A percentile compares a stretch with the other conserved stretches of the same genome.
Conservation (phyloP, 2,113 vertebrate species). For the Morone saxatilis region DNA sequence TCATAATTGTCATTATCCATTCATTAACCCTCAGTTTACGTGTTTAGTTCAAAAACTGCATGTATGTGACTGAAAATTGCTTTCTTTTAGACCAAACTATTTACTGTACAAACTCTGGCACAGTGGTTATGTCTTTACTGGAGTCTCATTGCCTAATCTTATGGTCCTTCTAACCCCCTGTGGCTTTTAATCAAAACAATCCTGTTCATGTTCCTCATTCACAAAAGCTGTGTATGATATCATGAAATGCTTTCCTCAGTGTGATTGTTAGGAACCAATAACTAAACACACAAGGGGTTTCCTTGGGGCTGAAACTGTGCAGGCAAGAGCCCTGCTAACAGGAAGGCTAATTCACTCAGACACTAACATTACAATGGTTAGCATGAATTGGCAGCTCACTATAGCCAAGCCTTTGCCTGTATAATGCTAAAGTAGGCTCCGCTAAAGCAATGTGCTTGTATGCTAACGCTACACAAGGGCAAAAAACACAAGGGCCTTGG, state of each 20-base stretch:
- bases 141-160: constrained; percentile 28
- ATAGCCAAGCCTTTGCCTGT: constrained; percentile 56
- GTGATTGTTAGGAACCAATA: constrained; percentile 64
- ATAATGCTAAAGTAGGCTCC: constrained; percentile 53
- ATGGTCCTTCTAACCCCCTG: constrained; percentile 27
- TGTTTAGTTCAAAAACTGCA: neutral
- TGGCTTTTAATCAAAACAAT: constrained; percentile 67
- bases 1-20: neutral
- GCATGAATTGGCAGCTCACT: constrained; percentile 59
- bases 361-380: constrained; percentile 70
- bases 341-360: constrained; percentile 74
- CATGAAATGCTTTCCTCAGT: constrained; percentile 52
- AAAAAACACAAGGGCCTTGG: constrained; percentile 54
- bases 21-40: neutral
- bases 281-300: constrained; percentile 65
- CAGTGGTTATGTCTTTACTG: constrained; percentile 28
- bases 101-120: constrained; percentile 22
- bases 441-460: constrained; percentile 27
- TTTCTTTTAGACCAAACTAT: constrained; percentile 2
- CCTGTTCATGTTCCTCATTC: constrained; percentile 52
- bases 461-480: constrained; percentile 48
- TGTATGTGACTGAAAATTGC: constrained; percentile 1
- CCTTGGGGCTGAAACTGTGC: constrained; percentile 64
- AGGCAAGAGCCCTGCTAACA: constrained; percentile 69
- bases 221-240: constrained; percentile 57